Conservation (phyloP, 2,888 invertebrate species). For the Hipparchia semele region DNA sequence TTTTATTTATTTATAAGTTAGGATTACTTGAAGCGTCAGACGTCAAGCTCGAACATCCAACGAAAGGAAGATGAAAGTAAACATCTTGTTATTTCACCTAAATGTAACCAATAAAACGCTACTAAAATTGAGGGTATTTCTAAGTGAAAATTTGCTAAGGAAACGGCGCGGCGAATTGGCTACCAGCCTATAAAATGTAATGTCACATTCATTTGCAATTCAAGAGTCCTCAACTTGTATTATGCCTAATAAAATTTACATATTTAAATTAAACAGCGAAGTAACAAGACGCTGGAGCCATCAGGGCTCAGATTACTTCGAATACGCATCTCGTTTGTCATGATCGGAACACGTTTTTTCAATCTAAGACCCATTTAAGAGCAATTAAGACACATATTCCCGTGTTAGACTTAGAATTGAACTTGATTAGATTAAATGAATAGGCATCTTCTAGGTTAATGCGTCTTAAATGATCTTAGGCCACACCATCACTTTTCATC, state of each 20-base stretch:
- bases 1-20: background rate
- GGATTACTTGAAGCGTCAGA: background rate
- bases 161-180: constrained; percentile 79
- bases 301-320: constrained; percentile 66
- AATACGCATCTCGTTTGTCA: constrained; percentile 46
- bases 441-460: too few species aligned
- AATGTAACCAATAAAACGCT: constrained; percentile 53
- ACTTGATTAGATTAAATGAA: background rate
- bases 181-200: constrained; percentile 81
- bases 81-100: constrained; percentile 44
- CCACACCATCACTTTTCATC: too few species aligned
- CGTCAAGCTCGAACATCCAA: constrained; percentile 4
- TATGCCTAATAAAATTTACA: constrained; percentile 83
- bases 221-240: constrained; percentile 80
- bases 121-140: constrained; percentile 62
- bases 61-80: constrained; percentile 43
- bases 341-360: constrained; percentile 27
- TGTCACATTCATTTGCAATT: constrained; percentile 83
- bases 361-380: constrained; percentile 30
- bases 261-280: constrained; percentile 82
- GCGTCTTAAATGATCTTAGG: too few species aligned
- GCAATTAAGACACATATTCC: constrained; percentile 3
- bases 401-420: background rate
- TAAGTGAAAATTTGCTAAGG: constrained; percentile 79
- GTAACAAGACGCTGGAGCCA: constrained; percentile 79